A percentile compares a stretch with the other conserved stretches of the same genome.
These are phyloP conservation scores for Siderastrea siderea DNA, from an alignment of 92 coral and sea anemone species.

Conservation along the genomic window DNA sequence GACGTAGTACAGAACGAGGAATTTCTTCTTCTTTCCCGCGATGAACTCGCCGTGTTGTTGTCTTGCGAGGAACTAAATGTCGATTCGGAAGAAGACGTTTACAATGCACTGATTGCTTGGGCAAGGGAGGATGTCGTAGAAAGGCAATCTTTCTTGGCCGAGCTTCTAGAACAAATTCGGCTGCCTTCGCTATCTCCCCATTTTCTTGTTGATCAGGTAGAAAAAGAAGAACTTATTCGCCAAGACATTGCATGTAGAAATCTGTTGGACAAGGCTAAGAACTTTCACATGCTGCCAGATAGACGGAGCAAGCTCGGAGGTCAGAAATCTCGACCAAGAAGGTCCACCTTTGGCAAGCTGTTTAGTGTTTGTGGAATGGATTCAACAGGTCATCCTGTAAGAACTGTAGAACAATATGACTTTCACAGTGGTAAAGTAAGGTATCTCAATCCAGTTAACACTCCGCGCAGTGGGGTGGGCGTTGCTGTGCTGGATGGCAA, in stretches of 20 bases:
- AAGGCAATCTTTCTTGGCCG: constrained; percentile 78
- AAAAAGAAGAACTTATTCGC: constrained; percentile 92
- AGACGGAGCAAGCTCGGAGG: constrained; percentile 55
- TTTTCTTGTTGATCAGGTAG: constrained; percentile 88
- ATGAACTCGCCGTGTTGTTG: constrained; percentile 74
- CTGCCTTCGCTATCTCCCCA: constrained; percentile 90
- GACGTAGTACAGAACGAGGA: constrained; percentile 91
- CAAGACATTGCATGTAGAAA: constrained; percentile 85
- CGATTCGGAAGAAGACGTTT: constrained; percentile 92
- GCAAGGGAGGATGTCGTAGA: constrained; percentile 78
- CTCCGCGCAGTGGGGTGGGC: constrained; percentile 84
- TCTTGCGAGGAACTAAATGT: constrained; percentile 87
- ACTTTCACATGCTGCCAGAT: constrained; percentile 90
- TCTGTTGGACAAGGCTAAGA: constrained; percentile 89
- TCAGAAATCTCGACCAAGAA: constrained; percentile 66
- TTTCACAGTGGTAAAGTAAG: constrained; percentile 83
- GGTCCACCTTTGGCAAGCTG: constrained; percentile 72
- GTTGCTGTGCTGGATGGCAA: constrained; percentile 80
- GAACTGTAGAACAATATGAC: constrained; percentile 84
- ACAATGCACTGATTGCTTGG: constrained; percentile 89
- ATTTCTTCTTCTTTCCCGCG: constrained; percentile 77
- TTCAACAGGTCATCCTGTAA: constrained; percentile 87
- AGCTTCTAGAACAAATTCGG: constrained; percentile 78
- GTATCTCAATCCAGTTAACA: constrained; percentile 74
- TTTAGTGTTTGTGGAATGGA: constrained; percentile 92